phyloP scores from a whole-genome alignment of 2,113 vertebrate species.

The Ailuropoda melanoleuca region DNA sequence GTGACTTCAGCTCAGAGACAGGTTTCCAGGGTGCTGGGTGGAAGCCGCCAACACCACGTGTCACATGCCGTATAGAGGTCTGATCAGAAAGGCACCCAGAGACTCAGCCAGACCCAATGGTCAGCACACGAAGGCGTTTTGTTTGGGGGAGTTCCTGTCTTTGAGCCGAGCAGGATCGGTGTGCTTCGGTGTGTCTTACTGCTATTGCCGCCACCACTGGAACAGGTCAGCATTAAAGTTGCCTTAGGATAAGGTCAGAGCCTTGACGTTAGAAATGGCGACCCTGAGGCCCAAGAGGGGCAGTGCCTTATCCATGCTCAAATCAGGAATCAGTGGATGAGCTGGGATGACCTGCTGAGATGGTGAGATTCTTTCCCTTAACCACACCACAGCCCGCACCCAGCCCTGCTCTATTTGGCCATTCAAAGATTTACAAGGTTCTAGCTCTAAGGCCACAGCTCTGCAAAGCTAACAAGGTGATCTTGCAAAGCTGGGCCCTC shows the following conservation, averaged over 20 bases:
- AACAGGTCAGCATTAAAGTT: background rate
- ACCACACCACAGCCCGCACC: background rate
- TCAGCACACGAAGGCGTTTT: background rate
- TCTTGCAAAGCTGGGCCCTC: background rate
- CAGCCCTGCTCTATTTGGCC: background rate
- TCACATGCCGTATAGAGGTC: background rate
- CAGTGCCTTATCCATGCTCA: background rate
- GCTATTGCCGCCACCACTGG: background rate
- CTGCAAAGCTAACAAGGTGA: background rate
- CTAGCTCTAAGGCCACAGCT: background rate
- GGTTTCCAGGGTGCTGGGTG: background rate
- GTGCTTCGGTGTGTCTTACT: accelerated
- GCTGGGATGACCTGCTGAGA: background rate
- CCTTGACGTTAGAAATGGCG: background rate
- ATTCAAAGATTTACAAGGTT: background rate
- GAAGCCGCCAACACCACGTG: background rate
- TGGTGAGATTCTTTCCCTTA: background rate
- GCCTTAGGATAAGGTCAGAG: background rate
- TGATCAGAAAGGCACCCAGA: background rate
- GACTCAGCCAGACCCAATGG: background rate
- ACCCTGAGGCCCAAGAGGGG: background rate
- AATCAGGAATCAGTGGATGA: background rate
- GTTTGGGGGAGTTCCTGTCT: background rate
- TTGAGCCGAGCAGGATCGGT: background rate
- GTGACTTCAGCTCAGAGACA: background rate